Evolutionary conservation across 2,113 vertebrate genomes (phyloP).

Genomic region (Gnathonemus longibarbis): DNA sequence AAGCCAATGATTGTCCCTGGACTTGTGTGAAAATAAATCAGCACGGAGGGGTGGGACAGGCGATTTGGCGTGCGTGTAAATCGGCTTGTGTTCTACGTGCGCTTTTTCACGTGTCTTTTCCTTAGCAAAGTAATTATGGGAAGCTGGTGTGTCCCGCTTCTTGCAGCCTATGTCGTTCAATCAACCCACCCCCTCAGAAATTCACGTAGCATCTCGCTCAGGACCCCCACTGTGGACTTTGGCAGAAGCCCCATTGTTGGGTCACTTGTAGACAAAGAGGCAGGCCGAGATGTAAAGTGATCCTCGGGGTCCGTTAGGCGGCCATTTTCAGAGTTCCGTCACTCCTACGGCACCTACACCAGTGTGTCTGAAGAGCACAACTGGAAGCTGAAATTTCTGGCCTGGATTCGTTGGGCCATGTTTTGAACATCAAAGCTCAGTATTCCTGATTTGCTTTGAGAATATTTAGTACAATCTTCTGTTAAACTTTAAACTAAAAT

Average conservation of each 20-base stretch:
- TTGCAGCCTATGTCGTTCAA: constrained; percentile 23
- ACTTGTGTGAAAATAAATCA: background rate
- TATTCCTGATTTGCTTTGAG: background rate
- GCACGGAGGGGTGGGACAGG: background rate
- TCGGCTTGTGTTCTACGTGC: constrained; percentile 1
- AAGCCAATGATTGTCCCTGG: background rate
- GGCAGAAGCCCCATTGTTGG: constrained; percentile 41
- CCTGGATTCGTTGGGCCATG: background rate
- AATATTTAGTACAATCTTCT: background rate
- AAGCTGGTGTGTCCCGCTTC: background rate
- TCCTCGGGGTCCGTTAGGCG: constrained; percentile 24
- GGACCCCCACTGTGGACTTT: constrained; percentile 37
- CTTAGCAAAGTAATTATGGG: constrained; percentile 24
- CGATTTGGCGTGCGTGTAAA: background rate
- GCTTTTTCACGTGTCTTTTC: background rate
- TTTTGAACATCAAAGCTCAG: background rate
- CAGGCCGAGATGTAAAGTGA: constrained; percentile 49
- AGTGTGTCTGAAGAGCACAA: background rate
- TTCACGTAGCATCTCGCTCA: constrained; percentile 40
- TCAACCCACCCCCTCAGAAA: constrained; percentile 44
- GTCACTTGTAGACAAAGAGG: constrained; percentile 47
- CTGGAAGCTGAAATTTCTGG: background rate
- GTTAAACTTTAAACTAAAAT: background rate
- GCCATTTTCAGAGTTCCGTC: constrained; percentile 46
- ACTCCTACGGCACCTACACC: constrained; percentile 14